These are phyloP conservation scores for Erebia epiphron DNA, from an alignment of 2,888 invertebrate species.

Conservation along the genomic window DNA sequence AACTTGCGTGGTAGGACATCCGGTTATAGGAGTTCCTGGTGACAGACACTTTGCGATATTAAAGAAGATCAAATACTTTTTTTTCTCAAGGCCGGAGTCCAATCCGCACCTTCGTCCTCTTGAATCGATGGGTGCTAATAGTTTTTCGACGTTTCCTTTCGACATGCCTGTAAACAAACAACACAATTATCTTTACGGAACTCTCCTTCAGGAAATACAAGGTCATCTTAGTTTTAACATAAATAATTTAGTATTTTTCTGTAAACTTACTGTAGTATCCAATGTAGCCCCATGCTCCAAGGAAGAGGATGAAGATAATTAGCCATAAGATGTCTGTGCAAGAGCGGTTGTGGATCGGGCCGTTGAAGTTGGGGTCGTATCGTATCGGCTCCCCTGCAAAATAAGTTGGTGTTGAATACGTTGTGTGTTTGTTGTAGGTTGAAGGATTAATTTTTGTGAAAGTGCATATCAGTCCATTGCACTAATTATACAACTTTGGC, in stretches of 20 bases:
- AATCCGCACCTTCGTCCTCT: slow-evolving; percentile 90
- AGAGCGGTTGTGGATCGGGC: slow-evolving; percentile 90
- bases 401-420: slow-evolving; percentile 3
- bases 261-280: slow-evolving; percentile 88
- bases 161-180: slow-evolving; percentile 82
- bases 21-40: slow-evolving; percentile 86
- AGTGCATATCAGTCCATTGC: too few species aligned
- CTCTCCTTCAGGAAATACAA: too few species aligned
- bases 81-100: slow-evolving; percentile 85
- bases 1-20: slow-evolving; percentile 92
- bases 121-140: slow-evolving; percentile 92
- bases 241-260: background rate
- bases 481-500: too few species aligned
- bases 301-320: slow-evolving; percentile 89
- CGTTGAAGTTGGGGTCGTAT: slow-evolving; percentile 91
- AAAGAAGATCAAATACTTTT: slow-evolving; percentile 91
- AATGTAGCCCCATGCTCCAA: slow-evolving; percentile 90
- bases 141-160: slow-evolving; percentile 88
- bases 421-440: too few species aligned
- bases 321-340: slow-evolving; percentile 96
- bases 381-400: slow-evolving; percentile 88
- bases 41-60: slow-evolving; percentile 90
- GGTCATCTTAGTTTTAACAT: too few species aligned
- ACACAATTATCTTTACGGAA: background rate
- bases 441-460: too few species aligned